Percentiles rank a stretch among this genome's conserved stretches.
These are phyloP conservation scores for Hyposoter didymator DNA, from an alignment of 2,888 invertebrate species.

Conservation along the genomic window DNA sequence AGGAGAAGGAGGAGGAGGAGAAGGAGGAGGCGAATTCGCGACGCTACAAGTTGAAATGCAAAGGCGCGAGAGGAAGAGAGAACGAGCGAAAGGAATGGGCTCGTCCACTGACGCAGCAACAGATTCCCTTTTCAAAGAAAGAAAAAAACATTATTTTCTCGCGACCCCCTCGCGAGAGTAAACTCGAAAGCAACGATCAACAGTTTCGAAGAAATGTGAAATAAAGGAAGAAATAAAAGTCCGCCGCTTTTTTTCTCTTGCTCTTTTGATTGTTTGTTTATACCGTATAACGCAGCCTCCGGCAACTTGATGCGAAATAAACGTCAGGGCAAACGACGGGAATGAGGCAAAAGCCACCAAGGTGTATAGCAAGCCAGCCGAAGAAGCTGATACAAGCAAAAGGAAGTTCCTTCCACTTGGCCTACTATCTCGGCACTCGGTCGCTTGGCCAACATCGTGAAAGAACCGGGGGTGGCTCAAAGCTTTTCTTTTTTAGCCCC, in stretches of 20 bases:
- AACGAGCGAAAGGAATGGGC: conserved; percentile 46
- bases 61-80: conserved; percentile 29
- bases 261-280: conserved; percentile 43
- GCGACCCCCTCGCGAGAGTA: conserved; percentile 48
- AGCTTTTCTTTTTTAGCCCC: conserved; percentile 80
- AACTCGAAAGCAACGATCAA: conserved; percentile 26
- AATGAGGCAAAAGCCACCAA: conserved; percentile 48
- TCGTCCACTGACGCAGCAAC: conserved; percentile 76
- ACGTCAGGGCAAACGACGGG: conserved; percentile 49
- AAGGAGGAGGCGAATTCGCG: conserved; percentile 48
- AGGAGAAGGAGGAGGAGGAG: neutral
- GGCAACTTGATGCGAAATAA: conserved; percentile 55
- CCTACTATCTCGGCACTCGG: conserved; percentile 82
- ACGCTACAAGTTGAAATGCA: conserved; percentile 42
- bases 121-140: conserved; percentile 76
- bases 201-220: conserved; percentile 46
- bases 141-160: conserved; percentile 39
- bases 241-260: conserved; percentile 2
- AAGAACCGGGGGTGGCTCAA: conserved; percentile 65
- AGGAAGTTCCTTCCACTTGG: conserved; percentile 82
- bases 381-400: conserved; percentile 61
- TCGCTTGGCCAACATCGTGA: conserved; percentile 72
- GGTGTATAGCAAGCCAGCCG: conserved; percentile 32
- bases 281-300: conserved; percentile 9
- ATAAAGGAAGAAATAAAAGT: conserved; percentile 44